phyloP scores from a whole-genome alignment of 2,888 invertebrate genomes.

The Galerucella calmariensis region DNA sequence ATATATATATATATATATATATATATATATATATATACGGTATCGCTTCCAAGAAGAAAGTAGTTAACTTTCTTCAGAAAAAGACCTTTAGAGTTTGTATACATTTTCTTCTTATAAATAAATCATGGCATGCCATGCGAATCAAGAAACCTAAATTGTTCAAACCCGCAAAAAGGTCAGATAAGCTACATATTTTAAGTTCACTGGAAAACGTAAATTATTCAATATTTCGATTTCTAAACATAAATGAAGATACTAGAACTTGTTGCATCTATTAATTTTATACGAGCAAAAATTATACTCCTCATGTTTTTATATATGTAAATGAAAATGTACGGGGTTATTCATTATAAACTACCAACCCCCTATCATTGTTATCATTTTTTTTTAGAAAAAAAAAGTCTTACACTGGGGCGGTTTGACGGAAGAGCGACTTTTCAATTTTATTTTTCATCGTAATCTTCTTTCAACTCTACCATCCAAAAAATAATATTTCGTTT shows the following conservation, averaged over 20 bases:
- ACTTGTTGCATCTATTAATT: constrained; percentile 16
- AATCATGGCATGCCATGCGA: constrained; percentile 21
- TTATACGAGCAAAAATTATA: background rate
- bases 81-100: constrained; percentile 19
- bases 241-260: constrained; percentile 9
- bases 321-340: too few species aligned
- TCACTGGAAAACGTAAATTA: constrained; percentile 21
- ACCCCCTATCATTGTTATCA: too few species aligned
- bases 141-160: constrained; percentile 23
- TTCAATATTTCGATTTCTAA: constrained; percentile 20
- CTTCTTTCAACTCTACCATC: too few species aligned
- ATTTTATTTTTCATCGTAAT: too few species aligned
- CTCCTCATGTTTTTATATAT: too few species aligned
- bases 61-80: constrained; percentile 31
- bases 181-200: background rate
- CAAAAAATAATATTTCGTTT: too few species aligned
- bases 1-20: constrained; percentile 27
- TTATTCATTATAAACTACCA: too few species aligned
- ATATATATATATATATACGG: constrained; percentile 25
- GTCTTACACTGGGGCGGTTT: too few species aligned
- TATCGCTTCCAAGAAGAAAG: constrained; percentile 30
- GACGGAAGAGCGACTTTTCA: too few species aligned
- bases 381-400: too few species aligned
- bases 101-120: constrained; percentile 32
- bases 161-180: constrained; percentile 16